A percentile compares a stretch with the other conserved stretches of the same genome.
Evolutionary conservation across 2,888 invertebrate genomes (phyloP).

Genomic region (Lepidocyrtinus sp.): DNA sequence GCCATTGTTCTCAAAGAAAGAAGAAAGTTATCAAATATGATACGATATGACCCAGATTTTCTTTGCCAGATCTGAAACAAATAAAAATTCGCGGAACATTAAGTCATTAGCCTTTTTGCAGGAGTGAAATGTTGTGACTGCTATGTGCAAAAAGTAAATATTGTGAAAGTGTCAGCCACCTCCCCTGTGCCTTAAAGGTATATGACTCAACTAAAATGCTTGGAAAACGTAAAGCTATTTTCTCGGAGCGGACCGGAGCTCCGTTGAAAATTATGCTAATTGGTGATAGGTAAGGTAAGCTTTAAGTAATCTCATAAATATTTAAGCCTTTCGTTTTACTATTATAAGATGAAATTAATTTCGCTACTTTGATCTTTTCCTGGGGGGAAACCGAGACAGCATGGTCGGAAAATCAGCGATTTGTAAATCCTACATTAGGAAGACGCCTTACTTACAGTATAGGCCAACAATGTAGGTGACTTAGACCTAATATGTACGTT

Average conservation of each 20-base stretch:
- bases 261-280: conserved; percentile 46
- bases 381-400: conserved; percentile 12
- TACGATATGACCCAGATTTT: too few species aligned
- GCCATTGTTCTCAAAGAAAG: too few species aligned
- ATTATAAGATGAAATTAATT: background rate
- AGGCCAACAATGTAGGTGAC: conserved; percentile 51
- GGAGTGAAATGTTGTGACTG: too few species aligned
- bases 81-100: too few species aligned
- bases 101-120: too few species aligned
- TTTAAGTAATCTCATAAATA: background rate
- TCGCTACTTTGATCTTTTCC: background rate
- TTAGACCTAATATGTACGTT: too few species aligned
- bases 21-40: too few species aligned
- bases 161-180: too few species aligned
- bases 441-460: conserved; percentile 29
- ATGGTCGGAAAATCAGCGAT: conserved; percentile 53
- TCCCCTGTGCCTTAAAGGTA: too few species aligned
- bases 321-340: background rate
- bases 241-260: background rate
- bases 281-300: conserved; percentile 48
- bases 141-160: too few species aligned
- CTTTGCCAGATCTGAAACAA: too few species aligned
- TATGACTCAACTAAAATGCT: too few species aligned
- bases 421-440: conserved; percentile 45
- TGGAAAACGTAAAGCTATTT: background rate